Base-by-base conservation (phyloP, 2,888 invertebrate species). In the Chironomus tentans region DNA sequence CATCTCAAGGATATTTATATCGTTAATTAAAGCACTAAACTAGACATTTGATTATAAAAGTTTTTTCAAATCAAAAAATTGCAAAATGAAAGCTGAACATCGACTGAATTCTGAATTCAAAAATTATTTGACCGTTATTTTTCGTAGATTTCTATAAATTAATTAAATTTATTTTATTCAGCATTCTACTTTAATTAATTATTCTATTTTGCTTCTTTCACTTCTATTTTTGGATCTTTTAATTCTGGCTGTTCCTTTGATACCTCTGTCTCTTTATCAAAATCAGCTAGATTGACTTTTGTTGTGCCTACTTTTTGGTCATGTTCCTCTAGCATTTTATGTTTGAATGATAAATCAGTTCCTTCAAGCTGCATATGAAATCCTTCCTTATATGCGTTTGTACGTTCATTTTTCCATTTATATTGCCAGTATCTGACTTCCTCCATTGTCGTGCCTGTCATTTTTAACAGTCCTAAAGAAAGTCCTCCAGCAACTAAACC, bases 371-470 rank as follows among this genome's bases (percentile, higher is more conserved):
- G 15, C 15, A 10, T 13, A 10, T 65, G 10, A 46, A 65, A 68
- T 7, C 13, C 22, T 78, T 83, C 80, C 0, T 79, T 79, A 6
- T 84, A 81, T 76, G 79, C 81, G 77, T 82, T 81, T n/a, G 82
- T 81, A 68, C 86, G 81, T 2, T 80, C 77, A 6, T 81, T 61
- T 72, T 84, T 83, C 84, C 85, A 85, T 79, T 84, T 85, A 78
- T 87, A 85, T 79, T 90, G 87, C 83, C 87, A 87, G 80, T 85
- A 85, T 77, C 88, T 85, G 13, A 91, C 84, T 77, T 91, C 89
- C 61, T 88, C 86, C 88, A 92, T 90, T 0, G 87, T 83, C 0
- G 86, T 80, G 38, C 91, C 91, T 12, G 87, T 84, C 0, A 87
- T 13, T 80, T 86, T 87, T 48, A 92, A 81, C 15, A 91, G 12